Base-by-base conservation (phyloP, 2,113 vertebrate species). In the Carollia perspicillata region DNA sequence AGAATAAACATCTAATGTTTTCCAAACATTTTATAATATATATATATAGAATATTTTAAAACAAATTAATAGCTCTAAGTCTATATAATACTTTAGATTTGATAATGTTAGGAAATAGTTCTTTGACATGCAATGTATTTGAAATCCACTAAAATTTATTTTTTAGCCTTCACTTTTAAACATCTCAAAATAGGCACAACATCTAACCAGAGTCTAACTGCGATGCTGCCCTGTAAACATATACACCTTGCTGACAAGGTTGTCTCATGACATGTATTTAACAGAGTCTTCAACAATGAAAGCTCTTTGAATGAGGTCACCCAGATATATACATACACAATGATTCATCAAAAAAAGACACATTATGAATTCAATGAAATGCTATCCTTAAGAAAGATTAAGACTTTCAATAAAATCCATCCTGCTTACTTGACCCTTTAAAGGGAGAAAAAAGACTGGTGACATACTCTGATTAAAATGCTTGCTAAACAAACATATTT, bases 11-110 rank as follows among this genome's bases (percentile, higher is more conserved):
- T 71, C 28, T 77, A 95, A 37, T 60, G 30, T 63, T 81, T 78
- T 51, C n/a, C 23, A 95, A 93, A 94, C 68, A 93, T 79, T 89
- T 87, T 71, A 60, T 96, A 47, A 55, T 55, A 55, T 55, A 90
- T 69, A 89, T 28, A 42, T 17, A 77, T 1, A 83, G 26, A 83
- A 55, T 69, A 88, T 28, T 69, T 90, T 83, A 89, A 95, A 63
- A 89, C 6, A 79, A 83, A 79, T 28, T 37, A 94, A 42, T 42
- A 53, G 14, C 37, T 72, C 8, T 74, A 92, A 80, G 42, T 37
- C 55, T 75, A 92, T 40, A 58, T 33, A 88, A 85, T 33, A 69
- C 22, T 94, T 92, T 17, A 89, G 55, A 95, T 88, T 49, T 69
- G 17, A 35, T 18, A 80, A 81, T 72, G 3, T 40, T 75, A 93